phyloP scores from a whole-genome alignment of 2,888 invertebrate genomes.

The Pilophorus perplexus region DNA sequence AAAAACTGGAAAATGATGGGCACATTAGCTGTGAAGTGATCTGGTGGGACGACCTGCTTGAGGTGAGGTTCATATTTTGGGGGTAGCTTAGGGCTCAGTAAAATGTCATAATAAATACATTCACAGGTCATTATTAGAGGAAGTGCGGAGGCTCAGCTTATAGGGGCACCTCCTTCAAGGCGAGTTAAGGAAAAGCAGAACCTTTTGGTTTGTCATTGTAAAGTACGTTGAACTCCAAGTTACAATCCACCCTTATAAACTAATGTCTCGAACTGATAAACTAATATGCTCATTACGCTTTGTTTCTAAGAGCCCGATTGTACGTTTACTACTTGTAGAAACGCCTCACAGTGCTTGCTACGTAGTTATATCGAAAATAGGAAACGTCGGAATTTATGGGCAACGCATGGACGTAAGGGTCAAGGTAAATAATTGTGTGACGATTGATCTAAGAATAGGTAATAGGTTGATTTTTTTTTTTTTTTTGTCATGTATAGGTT shows the following conservation, averaged over 20 bases:
- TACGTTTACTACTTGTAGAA: conserved; percentile 60
- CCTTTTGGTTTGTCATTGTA: conserved; percentile 47
- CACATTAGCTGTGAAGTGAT: conserved; percentile 49
- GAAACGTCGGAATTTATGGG: conserved; percentile 61
- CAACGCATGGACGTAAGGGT: conserved; percentile 50
- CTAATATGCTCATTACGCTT: background rate
- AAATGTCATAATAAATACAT: too few species aligned
- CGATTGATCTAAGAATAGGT: background rate
- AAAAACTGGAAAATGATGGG: conserved; percentile 50
- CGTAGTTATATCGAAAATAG: conserved; percentile 60
- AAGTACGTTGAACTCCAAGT: conserved; percentile 41
- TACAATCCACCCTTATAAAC: too few species aligned
- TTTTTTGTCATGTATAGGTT: too few species aligned
- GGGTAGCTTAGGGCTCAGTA: too few species aligned
- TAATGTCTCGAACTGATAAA: background rate
- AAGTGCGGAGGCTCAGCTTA: conserved; percentile 49
- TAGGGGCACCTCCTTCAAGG: conserved; percentile 33
- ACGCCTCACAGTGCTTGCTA: conserved; percentile 62
- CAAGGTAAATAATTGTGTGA: background rate
- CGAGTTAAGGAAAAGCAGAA: conserved; percentile 42
- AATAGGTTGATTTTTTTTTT: background rate
- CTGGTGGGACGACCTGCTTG: conserved; percentile 53
- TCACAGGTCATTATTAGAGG: conserved; percentile 49
- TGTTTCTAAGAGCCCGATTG: conserved; percentile 58
- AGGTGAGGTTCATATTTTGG: too few species aligned